phyloP scores from a whole-genome alignment of 2,113 vertebrate genomes.

The Eulemur rufifrons region DNA sequence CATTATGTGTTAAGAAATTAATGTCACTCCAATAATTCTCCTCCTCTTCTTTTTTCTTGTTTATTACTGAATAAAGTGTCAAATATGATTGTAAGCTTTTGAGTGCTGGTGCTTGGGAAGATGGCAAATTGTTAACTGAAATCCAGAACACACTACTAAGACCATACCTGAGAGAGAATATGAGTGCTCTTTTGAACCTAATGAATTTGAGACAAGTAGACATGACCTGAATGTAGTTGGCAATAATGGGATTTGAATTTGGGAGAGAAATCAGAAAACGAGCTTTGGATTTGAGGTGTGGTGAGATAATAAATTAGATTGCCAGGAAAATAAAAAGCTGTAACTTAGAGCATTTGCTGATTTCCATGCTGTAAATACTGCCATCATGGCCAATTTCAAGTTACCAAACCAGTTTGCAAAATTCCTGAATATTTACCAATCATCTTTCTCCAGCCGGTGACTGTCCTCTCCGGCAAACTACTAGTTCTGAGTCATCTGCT shows the following conservation, averaged over 20 bases:
- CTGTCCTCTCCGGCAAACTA: background rate
- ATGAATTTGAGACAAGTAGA: background rate
- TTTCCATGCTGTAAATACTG: background rate
- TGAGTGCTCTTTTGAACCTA: background rate
- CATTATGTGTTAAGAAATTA: conserved; percentile 35
- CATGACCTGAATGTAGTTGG: background rate
- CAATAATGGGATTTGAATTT: background rate
- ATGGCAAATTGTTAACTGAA: conserved; percentile 11
- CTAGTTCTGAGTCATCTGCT: background rate
- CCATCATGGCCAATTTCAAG: background rate
- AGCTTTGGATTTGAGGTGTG: background rate
- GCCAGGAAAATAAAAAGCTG: background rate
- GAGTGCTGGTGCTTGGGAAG: conserved; percentile 12
- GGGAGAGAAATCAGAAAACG: background rate
- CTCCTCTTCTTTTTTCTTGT: background rate
- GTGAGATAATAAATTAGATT: background rate
- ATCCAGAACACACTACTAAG: background rate
- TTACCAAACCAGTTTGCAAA: conserved; percentile 54
- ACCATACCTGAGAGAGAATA: background rate
- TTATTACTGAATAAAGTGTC: conserved; percentile 22
- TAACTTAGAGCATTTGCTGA: background rate
- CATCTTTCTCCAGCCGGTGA: background rate
- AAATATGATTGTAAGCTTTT: background rate
- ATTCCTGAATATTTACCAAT: conserved; percentile 43
- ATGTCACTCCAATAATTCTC: conserved; percentile 31